Conservation (phyloP, 2,888 invertebrate genomes). For the Nomada lathburiana region DNA sequence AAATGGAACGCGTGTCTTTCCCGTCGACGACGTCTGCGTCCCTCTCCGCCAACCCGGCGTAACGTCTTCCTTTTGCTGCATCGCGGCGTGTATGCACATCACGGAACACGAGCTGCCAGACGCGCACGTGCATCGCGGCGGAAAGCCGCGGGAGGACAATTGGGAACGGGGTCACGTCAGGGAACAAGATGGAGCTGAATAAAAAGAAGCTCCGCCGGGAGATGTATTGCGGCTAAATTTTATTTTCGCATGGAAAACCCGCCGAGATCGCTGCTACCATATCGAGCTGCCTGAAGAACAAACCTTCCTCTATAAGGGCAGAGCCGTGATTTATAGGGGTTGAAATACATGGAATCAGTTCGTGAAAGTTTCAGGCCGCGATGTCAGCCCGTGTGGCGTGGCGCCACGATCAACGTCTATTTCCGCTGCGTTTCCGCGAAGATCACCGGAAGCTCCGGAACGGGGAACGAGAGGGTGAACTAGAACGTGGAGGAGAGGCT, state of each 20-base stretch:
- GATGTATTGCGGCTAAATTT: constrained; percentile 51
- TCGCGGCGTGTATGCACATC: constrained; percentile 50
- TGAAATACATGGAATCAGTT: constrained; percentile 28
- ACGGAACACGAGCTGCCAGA: constrained; percentile 57
- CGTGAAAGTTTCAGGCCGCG: constrained; percentile 52
- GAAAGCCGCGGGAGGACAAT: constrained; percentile 63
- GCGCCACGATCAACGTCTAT: constrained; percentile 40
- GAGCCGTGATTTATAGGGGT: too few species aligned
- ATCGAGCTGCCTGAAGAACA: background rate
- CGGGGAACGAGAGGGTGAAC: background rate
- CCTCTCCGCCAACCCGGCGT: background rate
- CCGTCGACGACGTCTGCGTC: constrained; percentile 31
- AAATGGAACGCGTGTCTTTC: constrained; percentile 54
- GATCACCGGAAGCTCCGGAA: background rate
- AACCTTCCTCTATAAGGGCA: background rate
- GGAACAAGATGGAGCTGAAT: constrained; percentile 59
- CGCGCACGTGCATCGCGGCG: constrained; percentile 54
- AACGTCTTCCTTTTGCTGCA: constrained; percentile 38
- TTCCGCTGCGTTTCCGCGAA: constrained; percentile 35
- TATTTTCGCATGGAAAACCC: constrained; percentile 49
- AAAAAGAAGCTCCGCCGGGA: constrained; percentile 42
- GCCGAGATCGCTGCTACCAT: constrained; percentile 26
- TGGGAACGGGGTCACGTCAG: constrained; percentile 63
- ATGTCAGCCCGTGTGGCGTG: constrained; percentile 60
- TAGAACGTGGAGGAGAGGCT: background rate